Evolutionary conservation across 2,888 invertebrate species (phyloP).

Genomic region (Hirtodrosophila histrioides): DNA sequence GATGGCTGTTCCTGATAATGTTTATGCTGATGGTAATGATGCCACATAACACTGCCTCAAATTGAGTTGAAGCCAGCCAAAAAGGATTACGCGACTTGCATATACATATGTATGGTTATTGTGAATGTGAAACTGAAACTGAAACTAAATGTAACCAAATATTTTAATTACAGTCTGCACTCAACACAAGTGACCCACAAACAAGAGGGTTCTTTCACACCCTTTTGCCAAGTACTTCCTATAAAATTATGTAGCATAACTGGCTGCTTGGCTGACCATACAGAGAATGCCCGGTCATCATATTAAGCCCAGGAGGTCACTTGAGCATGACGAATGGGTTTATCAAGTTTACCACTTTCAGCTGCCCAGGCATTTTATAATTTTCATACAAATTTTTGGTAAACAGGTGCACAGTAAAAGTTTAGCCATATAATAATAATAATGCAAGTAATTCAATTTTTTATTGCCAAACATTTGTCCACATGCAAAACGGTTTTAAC

Average conservation of each 20-base stretch:
- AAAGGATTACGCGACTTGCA: constrained; percentile 9
- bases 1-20: constrained; percentile 33
- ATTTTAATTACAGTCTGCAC: constrained; percentile 60
- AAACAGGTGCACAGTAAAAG: constrained; percentile 52
- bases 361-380: constrained; percentile 18
- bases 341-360: constrained; percentile 12
- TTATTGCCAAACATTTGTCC: constrained; percentile 15
- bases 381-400: constrained; percentile 42
- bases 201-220: constrained; percentile 25
- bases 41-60: constrained; percentile 19
- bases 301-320: constrained; percentile 44
- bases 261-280: constrained; percentile 45
- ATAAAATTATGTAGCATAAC: constrained; percentile 48
- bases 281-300: constrained; percentile 27
- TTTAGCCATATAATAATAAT: constrained; percentile 32
- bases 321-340: constrained; percentile 72
- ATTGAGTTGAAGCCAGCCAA: constrained; percentile 3
- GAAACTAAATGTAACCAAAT: constrained; percentile 30
- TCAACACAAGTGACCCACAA: constrained; percentile 5
- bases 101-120: constrained; percentile 11
- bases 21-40: constrained; percentile 46
- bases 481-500: background rate
- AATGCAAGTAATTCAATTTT: constrained; percentile 43
- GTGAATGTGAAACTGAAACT: background rate
- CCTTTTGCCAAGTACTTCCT: constrained; percentile 4